Base-by-base conservation (phyloP, 2,888 invertebrate species). In the Eremobia ochroleuca region DNA sequence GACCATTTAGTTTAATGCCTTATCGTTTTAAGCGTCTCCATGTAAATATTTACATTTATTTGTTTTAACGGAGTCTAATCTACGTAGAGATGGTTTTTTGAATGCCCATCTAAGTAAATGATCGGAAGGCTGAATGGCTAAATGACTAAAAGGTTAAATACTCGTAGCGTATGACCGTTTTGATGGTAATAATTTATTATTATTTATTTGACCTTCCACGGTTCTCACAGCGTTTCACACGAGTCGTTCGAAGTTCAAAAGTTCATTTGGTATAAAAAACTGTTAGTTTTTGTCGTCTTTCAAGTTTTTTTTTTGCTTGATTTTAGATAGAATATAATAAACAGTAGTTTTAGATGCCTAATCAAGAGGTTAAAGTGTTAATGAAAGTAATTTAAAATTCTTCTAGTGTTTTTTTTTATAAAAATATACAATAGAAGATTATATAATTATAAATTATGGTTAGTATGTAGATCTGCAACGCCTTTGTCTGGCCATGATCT, bases 31-130 rank as follows among this genome's bases (percentile, higher is more conserved):
- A 82, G 21, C 37, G 70, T 68, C 59, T 81, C 70, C 25, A 86
- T 76, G 87, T 77, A 58, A 70, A 81, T 75, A 83, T 81, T 85
- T 69, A 82, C 82, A 78, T 85, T 66, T 79, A 76, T 80, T 83
- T 79, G 79, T 82, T 84, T 81, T 73, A 77, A 80, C 71, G 52
- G 28, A 31, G 64, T 59, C 28, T 77, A 69, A 82, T 83, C 43
- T 83, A 65, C 73, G 72, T 75, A 65, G 59, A 79, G 62, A 79
- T 83, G 74, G 69, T 18, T 76, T 83, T 75, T 86, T 79, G 43
- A 83, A 83, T 76, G 28, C 9, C 68, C 71, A 34, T 64, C 52
- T 67, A 72, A 75, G 68, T 87, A 74, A 75, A 85, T 70, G 64
- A 49, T 67, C 25, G 18, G 75, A 52, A 68, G 40, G 59, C 71